These are phyloP conservation scores for Pachliopta kotzebuea DNA, from an alignment of 2,888 invertebrate genomes.

Conservation along the genomic window DNA sequence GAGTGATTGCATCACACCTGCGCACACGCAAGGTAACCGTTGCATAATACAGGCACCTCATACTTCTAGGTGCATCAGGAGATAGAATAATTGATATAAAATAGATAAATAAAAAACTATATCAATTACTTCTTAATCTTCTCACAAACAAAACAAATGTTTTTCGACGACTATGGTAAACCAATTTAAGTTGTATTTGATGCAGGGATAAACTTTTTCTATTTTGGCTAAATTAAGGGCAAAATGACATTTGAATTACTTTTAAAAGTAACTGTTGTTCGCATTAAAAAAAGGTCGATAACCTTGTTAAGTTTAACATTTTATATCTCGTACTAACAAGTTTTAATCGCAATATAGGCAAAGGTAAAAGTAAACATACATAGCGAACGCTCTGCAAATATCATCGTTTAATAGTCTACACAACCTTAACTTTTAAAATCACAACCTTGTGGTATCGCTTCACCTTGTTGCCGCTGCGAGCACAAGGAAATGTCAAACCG, in stretches of 20 bases:
- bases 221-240: neutral
- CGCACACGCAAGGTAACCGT: constrained; percentile 35
- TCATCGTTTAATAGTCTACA: constrained; percentile 28
- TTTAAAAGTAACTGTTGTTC: neutral
- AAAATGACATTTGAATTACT: neutral
- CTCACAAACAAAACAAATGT: no score
- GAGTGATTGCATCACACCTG: constrained; percentile 40
- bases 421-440: constrained; percentile 37
- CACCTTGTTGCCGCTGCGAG: constrained; percentile 33
- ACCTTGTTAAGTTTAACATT: constrained; percentile 26
- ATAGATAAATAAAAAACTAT: neutral
- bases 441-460: constrained; percentile 32
- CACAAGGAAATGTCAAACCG: constrained; percentile 36
- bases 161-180: no score
- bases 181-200: no score
- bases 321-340: constrained; percentile 21
- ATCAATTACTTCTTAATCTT: no score
- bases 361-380: constrained; percentile 24
- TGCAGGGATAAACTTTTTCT: no score
- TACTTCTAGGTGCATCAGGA: constrained; percentile 4
- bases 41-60: constrained; percentile 11
- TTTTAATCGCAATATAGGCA: constrained; percentile 11
- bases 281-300: constrained; percentile 20
- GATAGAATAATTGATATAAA: neutral
- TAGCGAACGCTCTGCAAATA: constrained; percentile 23